These are phyloP conservation scores for Papilio elwesi DNA, from an alignment of 2,888 invertebrate genomes.

Conservation along the genomic window DNA sequence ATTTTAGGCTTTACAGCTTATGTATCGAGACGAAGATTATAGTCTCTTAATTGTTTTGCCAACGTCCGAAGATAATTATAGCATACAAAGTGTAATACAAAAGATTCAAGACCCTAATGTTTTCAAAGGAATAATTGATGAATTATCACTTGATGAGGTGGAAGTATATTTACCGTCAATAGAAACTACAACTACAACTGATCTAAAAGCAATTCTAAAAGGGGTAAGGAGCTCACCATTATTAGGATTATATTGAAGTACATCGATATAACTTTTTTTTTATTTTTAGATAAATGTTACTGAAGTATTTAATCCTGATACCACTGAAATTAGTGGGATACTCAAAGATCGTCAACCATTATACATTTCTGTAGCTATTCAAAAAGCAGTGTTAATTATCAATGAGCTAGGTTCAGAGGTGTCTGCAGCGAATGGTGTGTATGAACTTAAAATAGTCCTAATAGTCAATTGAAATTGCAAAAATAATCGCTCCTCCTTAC, in stretches of 20 bases:
- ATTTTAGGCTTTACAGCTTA: slow-evolving; percentile 55
- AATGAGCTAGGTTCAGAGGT: slow-evolving; percentile 67
- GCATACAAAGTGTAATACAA: slow-evolving; percentile 42
- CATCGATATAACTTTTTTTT: background rate
- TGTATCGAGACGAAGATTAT: slow-evolving; percentile 51
- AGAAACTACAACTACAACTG: slow-evolving; percentile 22
- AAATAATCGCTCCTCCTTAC: no score
- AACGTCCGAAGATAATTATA: slow-evolving; percentile 41
- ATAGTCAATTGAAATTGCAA: no score
- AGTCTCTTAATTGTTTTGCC: slow-evolving; percentile 53
- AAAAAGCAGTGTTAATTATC: slow-evolving; percentile 56
- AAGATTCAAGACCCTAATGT: slow-evolving; percentile 45
- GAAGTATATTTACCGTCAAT: slow-evolving; percentile 43
- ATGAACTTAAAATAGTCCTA: background rate
- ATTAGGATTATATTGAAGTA: background rate
- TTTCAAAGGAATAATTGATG: slow-evolving; percentile 41
- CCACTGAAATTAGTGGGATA: slow-evolving; percentile 53
- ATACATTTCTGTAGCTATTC: slow-evolving; percentile 52
- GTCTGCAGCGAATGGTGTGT: slow-evolving; percentile 64
- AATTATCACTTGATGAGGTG: slow-evolving; percentile 40
- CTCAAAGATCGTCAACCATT: slow-evolving; percentile 48
- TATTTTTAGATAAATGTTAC: slow-evolving; percentile 50
- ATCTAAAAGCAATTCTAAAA: slow-evolving; percentile 40
- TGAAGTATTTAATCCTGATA: slow-evolving; percentile 49
- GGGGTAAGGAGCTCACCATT: slow-evolving; percentile 47